Percentiles rank a stretch among this genome's conserved stretches.
phyloP scores from a whole-genome alignment of 2,888 invertebrate species.

The Andrena flavipes region DNA sequence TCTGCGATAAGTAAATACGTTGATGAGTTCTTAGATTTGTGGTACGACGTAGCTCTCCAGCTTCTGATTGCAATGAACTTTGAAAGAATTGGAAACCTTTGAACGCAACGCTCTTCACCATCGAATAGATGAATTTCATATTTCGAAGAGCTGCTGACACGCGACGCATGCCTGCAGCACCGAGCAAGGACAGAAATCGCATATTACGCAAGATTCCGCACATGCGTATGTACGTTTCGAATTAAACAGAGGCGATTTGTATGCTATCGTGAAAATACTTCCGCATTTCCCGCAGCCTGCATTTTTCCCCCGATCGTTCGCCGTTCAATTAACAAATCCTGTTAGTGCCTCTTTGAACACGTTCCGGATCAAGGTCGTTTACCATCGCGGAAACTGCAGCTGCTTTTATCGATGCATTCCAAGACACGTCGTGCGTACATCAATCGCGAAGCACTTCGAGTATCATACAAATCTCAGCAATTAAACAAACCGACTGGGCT shows the following conservation, averaged over 20 bases:
- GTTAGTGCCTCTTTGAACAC: neutral
- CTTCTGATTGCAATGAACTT: too few species aligned
- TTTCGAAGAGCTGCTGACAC: neutral
- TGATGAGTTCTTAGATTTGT: too few species aligned
- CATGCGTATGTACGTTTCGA: conserved; percentile 20
- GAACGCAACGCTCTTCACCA: neutral
- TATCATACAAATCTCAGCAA: neutral
- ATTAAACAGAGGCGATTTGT: conserved; percentile 41
- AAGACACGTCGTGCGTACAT: too few species aligned
- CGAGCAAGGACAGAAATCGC: conserved; percentile 3
- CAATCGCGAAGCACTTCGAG: neutral
- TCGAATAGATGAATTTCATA: neutral
- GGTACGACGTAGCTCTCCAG: too few species aligned
- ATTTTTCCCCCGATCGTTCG: conserved; percentile 7
- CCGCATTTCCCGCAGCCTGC: conserved; percentile 20
- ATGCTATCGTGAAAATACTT: conserved; percentile 34
- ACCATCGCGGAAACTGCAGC: conserved; percentile 10
- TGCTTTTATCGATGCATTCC: neutral
- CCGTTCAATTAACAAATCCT: conserved; percentile 22
- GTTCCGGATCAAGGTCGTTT: conserved; percentile 21
- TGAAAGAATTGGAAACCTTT: too few species aligned
- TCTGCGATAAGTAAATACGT: too few species aligned
- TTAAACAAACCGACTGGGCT: too few species aligned
- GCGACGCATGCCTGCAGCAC: neutral
- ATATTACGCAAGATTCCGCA: conserved; percentile 40